Base-by-base conservation (phyloP, 2,113 vertebrate species). In the Rhombomys opimus region DNA sequence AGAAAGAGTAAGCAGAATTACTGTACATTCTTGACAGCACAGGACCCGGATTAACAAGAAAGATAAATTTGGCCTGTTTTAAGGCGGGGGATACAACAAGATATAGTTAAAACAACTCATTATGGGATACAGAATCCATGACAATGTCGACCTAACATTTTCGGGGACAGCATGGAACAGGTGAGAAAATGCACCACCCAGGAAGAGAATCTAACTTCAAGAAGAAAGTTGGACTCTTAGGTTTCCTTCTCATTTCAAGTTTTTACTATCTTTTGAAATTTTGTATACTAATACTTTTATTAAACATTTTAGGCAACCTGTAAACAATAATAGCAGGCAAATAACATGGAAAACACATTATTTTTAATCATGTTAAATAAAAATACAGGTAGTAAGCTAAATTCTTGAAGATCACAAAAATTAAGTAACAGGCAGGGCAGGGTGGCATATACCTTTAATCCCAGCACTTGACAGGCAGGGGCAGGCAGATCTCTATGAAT, bases 161-260 rank as follows among this genome's bases (percentile, higher is more conserved):
- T 65, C 18, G 15, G 0, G 2, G 4, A 85, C 0, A 4, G 76
- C 4, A 25, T 17, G 7, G 0, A 23, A n/a, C 46, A 14, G 0
- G 3, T 63, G 1, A 27, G 67, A 61, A 59, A 27, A 22, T 63
- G 46, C 6, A 61, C 25, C 59, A 30, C 13, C 9, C 59, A 57
- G 5, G 18, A 59, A 77, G 27, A 35, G 92, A 67, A 2, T 57
- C 30, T 70, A 50, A 61, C 1, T 35, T 15, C 17, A 10, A 6
- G 18, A 57, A 67, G 61, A 84, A 50, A 46, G 38, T 0, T 52
- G 7, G 8, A 57, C 54, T 85, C 70, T 61, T 73, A 70, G 54
- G 13, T 25, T 65, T 77, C 63, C 50, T 17, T 87, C n/a, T 70
- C 88, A 67, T 41, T 46, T 35, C 67, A 76, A 89, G 76, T 46